These are phyloP conservation scores for Gadus chalcogrammus DNA, from an alignment of 2,113 vertebrate genomes.

Conservation along the genomic window DNA sequence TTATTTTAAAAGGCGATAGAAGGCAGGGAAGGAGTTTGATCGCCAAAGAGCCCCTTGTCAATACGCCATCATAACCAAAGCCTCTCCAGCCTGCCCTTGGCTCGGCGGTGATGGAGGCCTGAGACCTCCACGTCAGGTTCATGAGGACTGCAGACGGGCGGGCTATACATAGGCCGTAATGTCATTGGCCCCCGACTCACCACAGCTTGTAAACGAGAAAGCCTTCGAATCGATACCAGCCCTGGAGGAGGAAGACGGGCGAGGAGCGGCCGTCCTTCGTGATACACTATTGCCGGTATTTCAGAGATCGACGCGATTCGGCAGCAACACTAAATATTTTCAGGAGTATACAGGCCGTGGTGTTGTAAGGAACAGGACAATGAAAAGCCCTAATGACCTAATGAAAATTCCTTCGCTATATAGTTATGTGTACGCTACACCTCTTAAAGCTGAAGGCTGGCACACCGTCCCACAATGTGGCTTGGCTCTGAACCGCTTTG, in stretches of 20 bases:
- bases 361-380: too few relatives aligned
- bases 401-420: too few relatives aligned
- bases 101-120: conserved; percentile 16
- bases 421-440: not conserved
- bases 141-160: conserved; percentile 33
- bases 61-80: conserved; percentile 21
- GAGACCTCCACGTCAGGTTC: conserved; percentile 11
- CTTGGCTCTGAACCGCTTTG: conserved; percentile 42
- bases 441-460: conserved; percentile 35
- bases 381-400: too few relatives aligned
- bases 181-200: conserved; percentile 41
- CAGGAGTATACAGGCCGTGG: too few relatives aligned
- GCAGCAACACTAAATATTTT: too few relatives aligned
- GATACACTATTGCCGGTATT: not conserved
- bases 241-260: conserved; percentile 32
- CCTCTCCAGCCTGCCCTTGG: conserved; percentile 30
- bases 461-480: conserved; percentile 36
- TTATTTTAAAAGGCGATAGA: not conserved
- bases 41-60: conserved; percentile 29
- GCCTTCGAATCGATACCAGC: conserved; percentile 58
- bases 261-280: conserved; percentile 34
- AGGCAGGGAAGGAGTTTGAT: conserved; percentile 15
- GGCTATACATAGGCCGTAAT: conserved; percentile 62
- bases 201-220: conserved; percentile 59
- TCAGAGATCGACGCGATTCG: not conserved